phyloP scores from a whole-genome alignment of 2,797 vertebrate genomes.

The Amblyraja radiata region DNA sequence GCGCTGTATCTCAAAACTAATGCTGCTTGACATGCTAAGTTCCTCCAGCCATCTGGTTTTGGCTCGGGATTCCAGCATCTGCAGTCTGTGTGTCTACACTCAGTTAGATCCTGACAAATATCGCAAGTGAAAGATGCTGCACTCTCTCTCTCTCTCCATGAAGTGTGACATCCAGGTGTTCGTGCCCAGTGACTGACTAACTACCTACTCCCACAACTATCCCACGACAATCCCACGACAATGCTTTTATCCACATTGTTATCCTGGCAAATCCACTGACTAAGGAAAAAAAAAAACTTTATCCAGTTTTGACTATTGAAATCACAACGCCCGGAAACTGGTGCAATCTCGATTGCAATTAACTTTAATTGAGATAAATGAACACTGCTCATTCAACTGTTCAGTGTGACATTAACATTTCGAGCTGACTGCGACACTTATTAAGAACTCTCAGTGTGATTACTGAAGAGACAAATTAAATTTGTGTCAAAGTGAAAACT shows the following conservation, averaged over 20 bases:
- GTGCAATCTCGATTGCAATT: conserved; percentile 43
- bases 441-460: conserved; percentile 46
- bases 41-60: no score
- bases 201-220: not conserved
- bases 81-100: no score
- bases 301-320: not conserved
- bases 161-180: not conserved
- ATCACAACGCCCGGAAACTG: conserved; percentile 32
- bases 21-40: no score
- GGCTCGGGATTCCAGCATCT: no score
- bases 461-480: conserved; percentile 43
- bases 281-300: not conserved
- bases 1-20: no score
- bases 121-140: not conserved
- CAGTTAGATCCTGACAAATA: no score
- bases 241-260: not conserved
- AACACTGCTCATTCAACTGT: conserved; percentile 46
- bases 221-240: no score
- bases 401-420: conserved; percentile 44
- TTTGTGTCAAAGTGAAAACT: not conserved
- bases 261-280: not conserved
- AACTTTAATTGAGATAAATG: conserved; percentile 52
- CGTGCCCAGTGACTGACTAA: not conserved
- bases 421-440: conserved; percentile 45
- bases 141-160: not conserved